These are phyloP conservation scores for Ariopsis seemanni DNA, from an alignment of 2,113 vertebrate genomes.

Conservation along the genomic window DNA sequence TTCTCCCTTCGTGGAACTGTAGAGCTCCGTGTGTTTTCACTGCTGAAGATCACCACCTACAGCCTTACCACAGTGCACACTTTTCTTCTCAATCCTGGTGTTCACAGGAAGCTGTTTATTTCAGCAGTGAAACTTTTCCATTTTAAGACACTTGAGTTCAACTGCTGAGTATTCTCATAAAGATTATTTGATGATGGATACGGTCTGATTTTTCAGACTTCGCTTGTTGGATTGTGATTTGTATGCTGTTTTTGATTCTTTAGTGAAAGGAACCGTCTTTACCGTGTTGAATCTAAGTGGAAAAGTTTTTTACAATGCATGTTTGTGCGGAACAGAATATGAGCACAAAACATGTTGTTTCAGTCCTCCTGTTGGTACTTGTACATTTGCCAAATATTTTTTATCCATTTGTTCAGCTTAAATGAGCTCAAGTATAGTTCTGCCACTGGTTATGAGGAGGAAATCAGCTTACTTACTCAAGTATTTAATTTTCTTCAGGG, in stretches of 20 bases:
- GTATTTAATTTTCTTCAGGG: constrained; percentile 7
- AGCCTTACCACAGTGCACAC: not conserved
- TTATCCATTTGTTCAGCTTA: constrained; percentile 21
- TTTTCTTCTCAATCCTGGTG: constrained; percentile 21
- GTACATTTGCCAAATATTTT: not conserved
- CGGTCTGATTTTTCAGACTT: constrained; percentile 33
- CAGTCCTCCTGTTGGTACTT: constrained; percentile 26
- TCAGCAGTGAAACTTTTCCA: constrained; percentile 22
- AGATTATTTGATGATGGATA: not conserved
- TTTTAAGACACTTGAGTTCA: constrained; percentile 10
- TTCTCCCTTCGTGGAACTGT: constrained; percentile 20
- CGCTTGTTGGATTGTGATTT: constrained; percentile 23
- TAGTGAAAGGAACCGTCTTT: constrained; percentile 36
- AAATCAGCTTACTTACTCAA: constrained; percentile 13
- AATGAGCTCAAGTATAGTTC: constrained; percentile 3
- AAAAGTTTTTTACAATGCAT: not conserved
- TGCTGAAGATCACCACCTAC: not conserved
- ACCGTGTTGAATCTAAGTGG: constrained; percentile 4
- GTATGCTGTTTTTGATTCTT: constrained; percentile 16
- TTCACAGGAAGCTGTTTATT: constrained; percentile 38
- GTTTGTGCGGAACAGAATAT: not conserved
- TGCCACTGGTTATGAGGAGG: not conserved
- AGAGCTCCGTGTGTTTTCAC: not conserved
- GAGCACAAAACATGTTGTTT: not conserved
- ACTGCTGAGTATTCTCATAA: not conserved